These are phyloP conservation scores for Drosophila nebulosa DNA, from an alignment of 1,140 invertebrate species.

Conservation along the genomic window DNA sequence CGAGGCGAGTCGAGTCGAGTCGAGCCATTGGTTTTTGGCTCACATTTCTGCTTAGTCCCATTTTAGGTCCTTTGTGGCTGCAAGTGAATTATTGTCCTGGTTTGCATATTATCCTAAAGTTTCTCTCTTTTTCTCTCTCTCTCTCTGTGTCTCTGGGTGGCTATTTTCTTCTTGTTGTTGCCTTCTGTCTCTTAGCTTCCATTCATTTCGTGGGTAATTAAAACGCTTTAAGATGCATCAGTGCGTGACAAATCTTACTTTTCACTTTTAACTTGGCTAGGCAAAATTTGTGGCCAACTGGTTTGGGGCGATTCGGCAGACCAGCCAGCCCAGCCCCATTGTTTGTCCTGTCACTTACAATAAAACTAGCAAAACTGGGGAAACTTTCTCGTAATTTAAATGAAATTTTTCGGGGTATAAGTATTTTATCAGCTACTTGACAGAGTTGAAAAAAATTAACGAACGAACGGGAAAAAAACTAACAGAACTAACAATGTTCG, in stretches of 20 bases:
- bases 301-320: constrained; percentile 31
- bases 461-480: not conserved
- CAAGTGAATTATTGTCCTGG: constrained; percentile 77
- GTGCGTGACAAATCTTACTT: constrained; percentile 79
- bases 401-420: not conserved
- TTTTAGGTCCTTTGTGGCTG: constrained; percentile 48
- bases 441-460: not conserved
- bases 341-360: constrained; percentile 60
- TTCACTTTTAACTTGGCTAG: constrained; percentile 65
- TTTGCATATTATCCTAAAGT: constrained; percentile 76
- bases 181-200: constrained; percentile 25
- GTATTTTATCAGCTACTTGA: constrained; percentile 13
- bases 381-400: not conserved
- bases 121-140: constrained; percentile 6
- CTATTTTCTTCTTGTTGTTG: not conserved
- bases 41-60: not conserved
- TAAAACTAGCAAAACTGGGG: not conserved
- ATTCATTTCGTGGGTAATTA: constrained; percentile 72
- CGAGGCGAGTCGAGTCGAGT: too few species aligned
- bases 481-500: too few species aligned
- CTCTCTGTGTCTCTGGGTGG: not conserved
- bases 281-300: not conserved
- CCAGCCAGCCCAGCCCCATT: constrained; percentile 38
- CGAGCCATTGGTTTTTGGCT: constrained; percentile 23
- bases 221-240: constrained; percentile 79